Evolutionary conservation across 2,888 invertebrate species (phyloP), one percentile per base, ranked within the genome.

Genomic region (Dicranocentrus wangi): DNA sequence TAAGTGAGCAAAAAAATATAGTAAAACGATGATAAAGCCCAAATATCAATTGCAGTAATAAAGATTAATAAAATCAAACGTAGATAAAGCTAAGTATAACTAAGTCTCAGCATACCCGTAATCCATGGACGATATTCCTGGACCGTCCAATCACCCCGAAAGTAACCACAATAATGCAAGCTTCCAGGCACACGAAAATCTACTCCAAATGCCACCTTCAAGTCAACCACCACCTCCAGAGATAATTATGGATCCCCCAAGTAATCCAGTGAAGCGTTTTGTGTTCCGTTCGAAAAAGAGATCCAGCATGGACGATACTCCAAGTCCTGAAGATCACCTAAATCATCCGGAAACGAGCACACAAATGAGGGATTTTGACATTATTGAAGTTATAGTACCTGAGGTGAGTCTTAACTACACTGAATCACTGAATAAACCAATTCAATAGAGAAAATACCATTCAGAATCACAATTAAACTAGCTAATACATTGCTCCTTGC

Each of bases 361-460:
- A 5, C 8, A 2, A 55, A 23, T 21, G 15, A 17, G 21, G 28
- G 90, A 92, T 88, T 92, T 92, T 89, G 94, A 94, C 88, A 92
- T 91, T 87, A 89, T 95, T 87, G 94, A 95, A 90, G 92, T 95
- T 85, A 91, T 93, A 85, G 94, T 95, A 87, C 95, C 95, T 2
- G 93, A 93, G 91, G 93, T 93, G 32, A 32, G n/a, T n/a, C n/a
- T n/a, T n/a, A n/a, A n/a, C 32, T 32, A 32, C 32, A 32, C 32
- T 3, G 5, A 32, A 32, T 32, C 32, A 32, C 32, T 7, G 5
- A 32, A 32, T 10, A 32, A 32, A 32, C 32, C 10, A 32, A n/a
- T n/a, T n/a, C n/a, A n/a, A n/a, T n/a, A n/a, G n/a, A n/a, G n/a
- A n/a, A n/a, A n/a, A n/a, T n/a, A n/a, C n/a, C n/a, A n/a, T n/a